Percentiles rank a stretch among this genome's conserved stretches.
These are phyloP conservation scores for Latheticus oryzae DNA, from an alignment of 2,888 invertebrate species.

Conservation along the genomic window DNA sequence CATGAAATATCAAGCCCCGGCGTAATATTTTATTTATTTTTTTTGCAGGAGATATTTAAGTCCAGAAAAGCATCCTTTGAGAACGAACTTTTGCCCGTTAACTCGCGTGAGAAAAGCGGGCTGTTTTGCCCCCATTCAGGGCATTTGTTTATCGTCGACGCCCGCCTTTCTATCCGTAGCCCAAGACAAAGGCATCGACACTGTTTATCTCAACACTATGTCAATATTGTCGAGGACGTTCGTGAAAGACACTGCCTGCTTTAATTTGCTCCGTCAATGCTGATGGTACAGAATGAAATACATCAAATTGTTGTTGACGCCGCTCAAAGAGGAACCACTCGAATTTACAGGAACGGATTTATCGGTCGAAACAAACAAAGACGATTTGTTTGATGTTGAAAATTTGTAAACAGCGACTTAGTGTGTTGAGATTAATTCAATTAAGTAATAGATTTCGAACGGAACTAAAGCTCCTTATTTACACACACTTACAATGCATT, in stretches of 20 bases:
- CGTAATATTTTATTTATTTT: too few relatives aligned
- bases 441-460: neutral
- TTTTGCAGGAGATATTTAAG: slow-evolving; percentile 16
- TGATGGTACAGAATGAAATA: slow-evolving; percentile 15
- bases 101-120: slow-evolving; percentile 32
- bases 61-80: slow-evolving; percentile 13
- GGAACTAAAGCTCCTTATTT: neutral
- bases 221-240: slow-evolving; percentile 36
- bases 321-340: slow-evolving; percentile 9
- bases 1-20: neutral
- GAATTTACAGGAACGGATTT: slow-evolving; percentile 16
- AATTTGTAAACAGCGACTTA: slow-evolving; percentile 12
- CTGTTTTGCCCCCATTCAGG: slow-evolving; percentile 21
- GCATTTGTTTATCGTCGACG: slow-evolving; percentile 35
- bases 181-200: slow-evolving; percentile 37
- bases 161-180: slow-evolving; percentile 22
- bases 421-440: neutral
- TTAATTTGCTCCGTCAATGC: slow-evolving; percentile 22
- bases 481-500: too few relatives aligned
- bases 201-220: slow-evolving; percentile 37
- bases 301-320: slow-evolving; percentile 10
- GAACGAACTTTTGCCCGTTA: slow-evolving; percentile 8
- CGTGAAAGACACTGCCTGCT: slow-evolving; percentile 30
- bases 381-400: slow-evolving; percentile 20
- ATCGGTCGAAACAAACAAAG: slow-evolving; percentile 15